Base-by-base conservation (phyloP, 2,888 invertebrate species). In the Pharmacophagus antenor region DNA sequence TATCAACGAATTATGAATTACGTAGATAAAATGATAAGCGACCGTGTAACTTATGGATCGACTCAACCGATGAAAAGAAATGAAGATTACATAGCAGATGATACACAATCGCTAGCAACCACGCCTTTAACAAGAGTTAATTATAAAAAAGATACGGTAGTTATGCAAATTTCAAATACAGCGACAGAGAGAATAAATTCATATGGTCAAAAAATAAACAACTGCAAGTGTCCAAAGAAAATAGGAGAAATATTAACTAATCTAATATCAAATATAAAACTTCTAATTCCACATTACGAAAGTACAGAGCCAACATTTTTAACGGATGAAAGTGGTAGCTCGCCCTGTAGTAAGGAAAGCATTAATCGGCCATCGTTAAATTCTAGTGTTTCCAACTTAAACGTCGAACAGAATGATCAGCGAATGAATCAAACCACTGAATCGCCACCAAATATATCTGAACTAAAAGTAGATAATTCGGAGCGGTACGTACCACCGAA, bases 21-120 rank as follows among this genome's bases (percentile, higher is more conserved):
- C 65, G 73, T 88, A 2, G 79, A 85, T 61, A 85, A 85, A 74
- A 85, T 85, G 81, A 77, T 82, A 20, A 79, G 65, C 56, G 80
- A 80, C 10, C 84, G 71, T 70, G 72, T 74, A 23, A 68, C 70
- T 20, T 63, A 68, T 44, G 70, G 70, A 25, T 68, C 74, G 1
- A 76, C 72, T 2, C 65, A 66, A 50, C 65, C 71, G 37, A 73
- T 67, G 31, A 72, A 65, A 48, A 66, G 56, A 47, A 37, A 41
- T n/a, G 46, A 61, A 15, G 67, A 71, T 59, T 52, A 62, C 41
- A 49, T 52, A 10, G 46, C 58, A 23, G 63, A 70, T 10, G 69
- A 70, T 49, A 66, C 47, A 44, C 44, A 55, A 17, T 53, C 53
- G 18, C 58, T 25, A 12, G 46, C n/a, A 21, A 59, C 47, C 4